Evolutionary conservation across 2,797 vertebrate genomes (phyloP).

Genomic region (Eurystomus glaucurus): DNA sequence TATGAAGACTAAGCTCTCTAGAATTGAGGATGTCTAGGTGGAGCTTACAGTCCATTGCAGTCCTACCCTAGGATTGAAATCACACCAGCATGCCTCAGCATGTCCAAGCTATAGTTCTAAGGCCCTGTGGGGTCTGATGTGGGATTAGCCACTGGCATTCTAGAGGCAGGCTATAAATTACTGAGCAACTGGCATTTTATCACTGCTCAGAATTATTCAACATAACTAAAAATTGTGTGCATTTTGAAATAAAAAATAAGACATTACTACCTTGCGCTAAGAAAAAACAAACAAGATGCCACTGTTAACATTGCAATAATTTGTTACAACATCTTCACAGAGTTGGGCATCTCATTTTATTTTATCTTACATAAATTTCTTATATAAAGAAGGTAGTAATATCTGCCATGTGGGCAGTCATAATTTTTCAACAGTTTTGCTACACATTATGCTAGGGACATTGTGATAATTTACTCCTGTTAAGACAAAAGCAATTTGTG

Average conservation of each 20-base stretch:
- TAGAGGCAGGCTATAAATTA: neutral
- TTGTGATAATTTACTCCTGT: neutral
- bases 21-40: neutral
- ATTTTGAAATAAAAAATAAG: neutral
- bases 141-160: neutral
- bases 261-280: neutral
- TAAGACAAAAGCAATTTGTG: neutral
- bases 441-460: neutral
- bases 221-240: neutral
- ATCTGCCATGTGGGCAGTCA: neutral
- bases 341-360: neutral
- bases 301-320: neutral
- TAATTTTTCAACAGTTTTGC: neutral
- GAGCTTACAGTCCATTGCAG: neutral
- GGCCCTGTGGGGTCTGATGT: rapidly evolving
- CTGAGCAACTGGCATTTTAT: neutral
- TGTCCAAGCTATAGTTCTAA: neutral
- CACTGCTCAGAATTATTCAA: neutral
- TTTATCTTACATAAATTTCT: neutral
- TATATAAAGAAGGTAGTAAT: neutral
- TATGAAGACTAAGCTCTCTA: neutral
- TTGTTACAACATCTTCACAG: neutral
- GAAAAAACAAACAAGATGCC: neutral
- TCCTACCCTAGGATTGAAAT: neutral
- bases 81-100: rapidly evolving